These are phyloP conservation scores for Propithecus deckenii DNA, from an alignment of 2,797 vertebrate species.

Conservation along the genomic window DNA sequence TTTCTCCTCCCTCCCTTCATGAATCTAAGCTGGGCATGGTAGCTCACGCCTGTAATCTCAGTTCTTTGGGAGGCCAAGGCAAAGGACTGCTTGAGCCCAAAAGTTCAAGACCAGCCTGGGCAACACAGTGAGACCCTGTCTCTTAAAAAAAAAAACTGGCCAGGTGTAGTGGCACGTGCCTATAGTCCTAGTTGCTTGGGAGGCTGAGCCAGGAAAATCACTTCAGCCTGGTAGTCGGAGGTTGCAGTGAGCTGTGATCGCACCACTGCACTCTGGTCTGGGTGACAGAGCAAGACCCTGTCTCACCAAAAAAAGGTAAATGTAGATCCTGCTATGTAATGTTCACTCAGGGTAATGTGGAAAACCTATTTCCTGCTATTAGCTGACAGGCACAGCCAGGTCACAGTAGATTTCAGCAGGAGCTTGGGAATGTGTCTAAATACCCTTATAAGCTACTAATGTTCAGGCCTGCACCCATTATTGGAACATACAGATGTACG, in stretches of 20 bases:
- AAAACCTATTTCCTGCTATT: neutral
- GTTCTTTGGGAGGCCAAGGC: neutral
- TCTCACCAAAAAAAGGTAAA: neutral
- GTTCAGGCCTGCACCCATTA: neutral
- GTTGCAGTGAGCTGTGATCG: neutral
- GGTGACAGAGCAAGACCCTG: neutral
- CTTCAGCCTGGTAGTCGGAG: neutral
- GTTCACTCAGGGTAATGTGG: neutral
- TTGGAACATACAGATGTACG: accelerated
- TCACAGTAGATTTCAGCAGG: neutral
- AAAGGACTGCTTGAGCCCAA: neutral
- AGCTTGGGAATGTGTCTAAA: neutral
- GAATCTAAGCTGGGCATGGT: neutral
- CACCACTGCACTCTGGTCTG: neutral
- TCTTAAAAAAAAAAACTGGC: neutral
- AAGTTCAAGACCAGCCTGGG: neutral
- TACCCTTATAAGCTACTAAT: neutral
- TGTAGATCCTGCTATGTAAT: neutral
- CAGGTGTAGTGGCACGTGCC: no score
- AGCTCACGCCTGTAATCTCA: neutral
- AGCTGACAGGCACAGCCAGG: neutral
- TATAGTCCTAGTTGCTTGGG: neutral
- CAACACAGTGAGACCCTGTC: neutral
- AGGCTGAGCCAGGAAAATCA: neutral
- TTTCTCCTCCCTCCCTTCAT: neutral